A percentile compares a stretch with the other conserved stretches of the same genome.
phyloP scores from a whole-genome alignment of 2,888 invertebrate genomes.

The Halocaridina rubra region DNA sequence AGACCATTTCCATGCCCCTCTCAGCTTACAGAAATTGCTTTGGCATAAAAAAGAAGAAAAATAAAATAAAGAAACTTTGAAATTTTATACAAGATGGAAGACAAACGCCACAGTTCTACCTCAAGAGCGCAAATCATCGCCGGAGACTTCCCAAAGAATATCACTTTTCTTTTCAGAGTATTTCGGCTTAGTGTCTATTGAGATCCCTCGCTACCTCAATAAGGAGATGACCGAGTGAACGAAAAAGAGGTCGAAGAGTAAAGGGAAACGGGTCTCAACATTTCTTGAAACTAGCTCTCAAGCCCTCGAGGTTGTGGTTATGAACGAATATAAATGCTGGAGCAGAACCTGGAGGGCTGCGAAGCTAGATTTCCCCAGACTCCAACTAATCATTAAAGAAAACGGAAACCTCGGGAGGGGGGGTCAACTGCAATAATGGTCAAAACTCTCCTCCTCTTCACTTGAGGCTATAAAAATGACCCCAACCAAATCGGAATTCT shows the following conservation, averaged over 20 bases:
- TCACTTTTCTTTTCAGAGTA: background rate
- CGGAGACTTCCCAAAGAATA: background rate
- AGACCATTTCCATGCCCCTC: constrained; percentile 47
- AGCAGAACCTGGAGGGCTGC: constrained; percentile 15
- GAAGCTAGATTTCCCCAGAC: constrained; percentile 53
- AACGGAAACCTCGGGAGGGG: constrained; percentile 24
- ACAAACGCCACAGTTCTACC: constrained; percentile 40
- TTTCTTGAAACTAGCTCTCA: background rate
- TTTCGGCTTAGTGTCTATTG: background rate
- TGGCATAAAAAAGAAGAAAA: constrained; percentile 21
- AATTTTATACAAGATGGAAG: constrained; percentile 55
- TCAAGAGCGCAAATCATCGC: background rate
- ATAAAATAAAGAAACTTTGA: constrained; percentile 27
- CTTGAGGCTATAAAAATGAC: background rate
- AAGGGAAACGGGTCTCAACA: background rate
- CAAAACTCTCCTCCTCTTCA: background rate
- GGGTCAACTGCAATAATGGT: constrained; percentile 17
- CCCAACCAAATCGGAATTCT: background rate
- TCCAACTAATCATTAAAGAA: constrained; percentile 50
- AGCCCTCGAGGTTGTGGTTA: constrained; percentile 10
- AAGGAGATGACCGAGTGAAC: background rate
- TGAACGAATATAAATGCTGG: constrained; percentile 55
- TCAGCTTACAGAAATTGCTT: constrained; percentile 45
- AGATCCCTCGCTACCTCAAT: background rate
- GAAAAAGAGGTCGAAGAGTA: background rate